Conservation (phyloP, 2,888 invertebrate species). For the Heliconius cydno region DNA sequence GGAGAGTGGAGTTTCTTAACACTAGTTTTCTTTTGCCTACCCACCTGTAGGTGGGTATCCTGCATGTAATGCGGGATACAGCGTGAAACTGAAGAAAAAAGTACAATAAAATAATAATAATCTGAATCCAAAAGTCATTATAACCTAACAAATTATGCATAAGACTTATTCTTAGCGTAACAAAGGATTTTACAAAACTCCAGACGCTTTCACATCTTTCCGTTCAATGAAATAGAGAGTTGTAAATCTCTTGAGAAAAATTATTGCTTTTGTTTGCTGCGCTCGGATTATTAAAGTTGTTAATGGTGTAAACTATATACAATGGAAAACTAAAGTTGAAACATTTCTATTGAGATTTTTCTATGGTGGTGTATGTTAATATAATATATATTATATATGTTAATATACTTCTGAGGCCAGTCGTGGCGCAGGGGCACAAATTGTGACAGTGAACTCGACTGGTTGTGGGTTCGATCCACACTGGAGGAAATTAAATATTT, state of each 20-base stretch:
- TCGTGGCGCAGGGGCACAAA: too few relatives aligned
- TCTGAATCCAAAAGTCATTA: background rate
- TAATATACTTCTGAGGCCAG: too few relatives aligned
- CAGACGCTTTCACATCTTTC: constrained; percentile 32
- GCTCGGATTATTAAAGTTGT: constrained; percentile 56
- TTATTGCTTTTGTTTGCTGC: constrained; percentile 57
- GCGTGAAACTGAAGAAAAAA: too few relatives aligned
- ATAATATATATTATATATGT: too few relatives aligned
- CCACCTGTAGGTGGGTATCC: too few relatives aligned
- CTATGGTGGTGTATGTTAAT: background rate
- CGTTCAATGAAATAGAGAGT: constrained; percentile 44
- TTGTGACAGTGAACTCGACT: too few relatives aligned
- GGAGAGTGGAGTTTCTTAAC: too few relatives aligned
- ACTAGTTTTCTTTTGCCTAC: too few relatives aligned
- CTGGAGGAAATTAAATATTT: too few relatives aligned
- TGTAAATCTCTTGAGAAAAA: constrained; percentile 63
- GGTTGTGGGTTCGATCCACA: too few relatives aligned
- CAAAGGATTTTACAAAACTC: constrained; percentile 17
- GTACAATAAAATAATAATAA: too few relatives aligned
- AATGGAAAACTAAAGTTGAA: background rate
- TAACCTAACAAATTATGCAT: background rate
- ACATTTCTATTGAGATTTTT: background rate
- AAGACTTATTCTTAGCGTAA: background rate
- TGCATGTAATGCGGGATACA: too few relatives aligned
- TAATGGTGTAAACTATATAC: constrained; percentile 39